These are phyloP conservation scores for Trichopoda pennipes DNA, from an alignment of 2,888 invertebrate species.

Conservation along the genomic window DNA sequence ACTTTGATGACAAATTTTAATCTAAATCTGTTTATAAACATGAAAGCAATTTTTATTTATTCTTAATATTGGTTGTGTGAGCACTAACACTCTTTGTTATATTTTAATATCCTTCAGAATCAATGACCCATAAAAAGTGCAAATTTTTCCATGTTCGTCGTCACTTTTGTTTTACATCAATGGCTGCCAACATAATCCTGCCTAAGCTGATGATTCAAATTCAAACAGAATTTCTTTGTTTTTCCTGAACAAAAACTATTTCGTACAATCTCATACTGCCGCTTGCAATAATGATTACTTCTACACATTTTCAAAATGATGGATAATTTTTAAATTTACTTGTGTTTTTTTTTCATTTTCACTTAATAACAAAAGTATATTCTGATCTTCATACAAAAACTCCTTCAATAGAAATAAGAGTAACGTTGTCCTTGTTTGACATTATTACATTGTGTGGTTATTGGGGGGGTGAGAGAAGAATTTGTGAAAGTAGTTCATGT, in stretches of 20 bases:
- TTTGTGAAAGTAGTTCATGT: slow-evolving; percentile 23
- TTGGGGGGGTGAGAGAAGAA: neutral
- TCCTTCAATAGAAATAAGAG: neutral
- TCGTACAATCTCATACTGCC: neutral
- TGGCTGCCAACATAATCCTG: slow-evolving; percentile 46
- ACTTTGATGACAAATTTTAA: too few species aligned
- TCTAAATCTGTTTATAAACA: too few species aligned
- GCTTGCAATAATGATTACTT: slow-evolving; percentile 12
- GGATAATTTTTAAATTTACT: slow-evolving; percentile 23
- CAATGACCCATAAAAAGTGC: slow-evolving; percentile 59
- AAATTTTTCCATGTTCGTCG: slow-evolving; percentile 33
- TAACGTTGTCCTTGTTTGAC: slow-evolving; percentile 32
- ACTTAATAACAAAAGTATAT: neutral
- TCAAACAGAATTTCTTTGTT: slow-evolving; percentile 10
- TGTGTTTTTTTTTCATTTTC: neutral
- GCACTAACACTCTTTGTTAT: slow-evolving; percentile 2
- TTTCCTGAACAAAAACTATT: neutral
- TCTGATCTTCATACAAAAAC: slow-evolving; percentile 18
- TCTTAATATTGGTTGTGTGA: neutral
- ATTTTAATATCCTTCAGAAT: slow-evolving; percentile 41
- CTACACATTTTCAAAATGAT: slow-evolving; percentile 7
- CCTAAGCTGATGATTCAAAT: slow-evolving; percentile 23
- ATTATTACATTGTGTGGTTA: neutral
- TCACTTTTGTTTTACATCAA: slow-evolving; percentile 39
- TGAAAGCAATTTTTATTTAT: too few species aligned